Base-by-base conservation (phyloP, 2,888 invertebrate genomes). In the Clostera curtula region DNA sequence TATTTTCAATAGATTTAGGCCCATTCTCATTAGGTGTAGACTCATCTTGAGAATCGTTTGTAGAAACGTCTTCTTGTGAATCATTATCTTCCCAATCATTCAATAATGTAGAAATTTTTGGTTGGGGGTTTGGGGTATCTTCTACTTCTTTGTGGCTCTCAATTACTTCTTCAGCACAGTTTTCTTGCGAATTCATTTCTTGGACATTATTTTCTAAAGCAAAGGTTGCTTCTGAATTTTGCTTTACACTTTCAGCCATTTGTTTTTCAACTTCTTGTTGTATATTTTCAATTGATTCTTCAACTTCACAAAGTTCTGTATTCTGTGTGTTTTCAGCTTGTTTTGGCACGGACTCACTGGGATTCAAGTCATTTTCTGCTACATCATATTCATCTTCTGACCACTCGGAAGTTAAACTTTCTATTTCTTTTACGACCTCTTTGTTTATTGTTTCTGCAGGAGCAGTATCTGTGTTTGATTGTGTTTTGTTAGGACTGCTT, bases 31-130 rank as follows among this genome's bases (percentile, higher is more conserved):
- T 35, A 7, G 6, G 24, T 29, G 19, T 9, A 25, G 12, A 18
- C 31, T 58, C 69, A 43, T 74, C 73, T 43, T 80, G 80, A 10
- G 72, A 74, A 45, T 83, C 83, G 56, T 73, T 77, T 29, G 25
- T 12, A 21, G 14, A 21, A n/a, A 24, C 29, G 31, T 23, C 23
- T 5, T 23, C 23, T 15, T 23, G 23, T 1, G 23, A 23, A 40
- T 77, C 77, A 54, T 80, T 83, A 31, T 84, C 85, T 38, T 84
- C 84, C 85, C 85, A 85, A 45, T 85, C 85, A 59, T 76, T 75
- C 8, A 84, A 47, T 5, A 85, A 56, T 4, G 79, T 74, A 12
- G 79, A 68, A 36, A 80, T 72, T 49, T 82, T 77, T 42, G 64
- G 56, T 43, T 63, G 53, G 24, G 56, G 41, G 18, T 22, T 15